phyloP scores from a whole-genome alignment of 2,113 vertebrate genomes.

The Mixornis gularis region DNA sequence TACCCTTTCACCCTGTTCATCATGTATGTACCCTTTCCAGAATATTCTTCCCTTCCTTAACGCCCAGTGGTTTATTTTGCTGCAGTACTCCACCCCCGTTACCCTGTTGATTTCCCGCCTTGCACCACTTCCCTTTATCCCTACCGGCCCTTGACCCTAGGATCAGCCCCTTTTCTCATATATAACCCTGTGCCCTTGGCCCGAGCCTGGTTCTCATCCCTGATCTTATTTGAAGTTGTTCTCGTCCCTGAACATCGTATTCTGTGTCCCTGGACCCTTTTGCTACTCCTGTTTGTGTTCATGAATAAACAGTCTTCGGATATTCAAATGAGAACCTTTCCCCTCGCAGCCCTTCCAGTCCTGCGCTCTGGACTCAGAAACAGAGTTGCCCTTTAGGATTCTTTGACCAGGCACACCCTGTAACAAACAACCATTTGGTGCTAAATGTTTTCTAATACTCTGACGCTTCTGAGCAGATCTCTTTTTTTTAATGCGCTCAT shows the following conservation, averaged over 20 bases:
- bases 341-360: background rate
- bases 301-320: background rate
- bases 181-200: background rate
- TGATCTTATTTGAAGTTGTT: background rate
- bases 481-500: background rate
- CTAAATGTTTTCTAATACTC: constrained; percentile 22
- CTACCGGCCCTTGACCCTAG: background rate
- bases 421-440: background rate
- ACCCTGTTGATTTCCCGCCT: background rate
- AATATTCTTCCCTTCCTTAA: background rate
- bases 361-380: background rate
- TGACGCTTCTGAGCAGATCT: background rate
- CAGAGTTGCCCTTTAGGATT: background rate
- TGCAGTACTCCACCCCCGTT: background rate
- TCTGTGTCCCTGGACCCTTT: background rate
- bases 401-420: background rate
- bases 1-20: background rate
- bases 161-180: background rate
- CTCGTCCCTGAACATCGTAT: no score
- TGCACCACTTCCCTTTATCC: background rate
- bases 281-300: background rate
- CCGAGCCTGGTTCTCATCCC: background rate
- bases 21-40: background rate
- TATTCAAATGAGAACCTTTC: background rate
- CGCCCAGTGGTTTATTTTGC: background rate